These are phyloP conservation scores for Aplocera efformata DNA, from an alignment of 2,888 invertebrate species.

Conservation along the genomic window DNA sequence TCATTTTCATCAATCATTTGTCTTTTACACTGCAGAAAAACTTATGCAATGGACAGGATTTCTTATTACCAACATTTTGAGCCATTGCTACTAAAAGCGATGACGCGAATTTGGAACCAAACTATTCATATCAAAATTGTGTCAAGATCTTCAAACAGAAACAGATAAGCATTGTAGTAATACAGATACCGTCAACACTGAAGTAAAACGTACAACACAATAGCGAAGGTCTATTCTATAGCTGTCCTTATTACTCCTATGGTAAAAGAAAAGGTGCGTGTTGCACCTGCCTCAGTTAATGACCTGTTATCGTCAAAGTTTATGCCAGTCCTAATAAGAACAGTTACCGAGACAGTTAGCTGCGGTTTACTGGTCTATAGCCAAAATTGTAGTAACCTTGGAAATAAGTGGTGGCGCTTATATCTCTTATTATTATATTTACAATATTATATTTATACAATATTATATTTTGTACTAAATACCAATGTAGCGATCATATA, in stretches of 20 bases:
- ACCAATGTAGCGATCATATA: too few relatives aligned
- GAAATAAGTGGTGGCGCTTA: conserved; percentile 14
- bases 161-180: conserved; percentile 51
- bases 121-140: conserved; percentile 59
- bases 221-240: conserved; percentile 2
- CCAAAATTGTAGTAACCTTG: conserved; percentile 24
- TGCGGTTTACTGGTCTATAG: conserved; percentile 23
- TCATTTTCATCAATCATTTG: too few relatives aligned
- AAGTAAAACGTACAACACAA: conserved; percentile 9
- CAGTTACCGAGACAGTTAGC: conserved; percentile 21
- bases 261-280: conserved; percentile 8
- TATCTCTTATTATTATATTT: conserved; percentile 12
- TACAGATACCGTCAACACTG: conserved; percentile 15
- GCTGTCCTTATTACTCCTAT: conserved; percentile 16
- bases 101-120: conserved; percentile 40
- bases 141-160: conserved; percentile 73
- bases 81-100: conserved; percentile 6
- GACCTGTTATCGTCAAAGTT: conserved; percentile 16
- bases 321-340: conserved; percentile 12
- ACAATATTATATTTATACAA: too few relatives aligned
- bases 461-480: too few relatives aligned
- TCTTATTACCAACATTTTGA: too few relatives aligned
- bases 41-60: too few relatives aligned
- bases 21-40: too few relatives aligned
- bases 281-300: conserved; percentile 12